phyloP scores from a whole-genome alignment of 2,797 vertebrate genomes.

The Alfaro cultratus region DNA sequence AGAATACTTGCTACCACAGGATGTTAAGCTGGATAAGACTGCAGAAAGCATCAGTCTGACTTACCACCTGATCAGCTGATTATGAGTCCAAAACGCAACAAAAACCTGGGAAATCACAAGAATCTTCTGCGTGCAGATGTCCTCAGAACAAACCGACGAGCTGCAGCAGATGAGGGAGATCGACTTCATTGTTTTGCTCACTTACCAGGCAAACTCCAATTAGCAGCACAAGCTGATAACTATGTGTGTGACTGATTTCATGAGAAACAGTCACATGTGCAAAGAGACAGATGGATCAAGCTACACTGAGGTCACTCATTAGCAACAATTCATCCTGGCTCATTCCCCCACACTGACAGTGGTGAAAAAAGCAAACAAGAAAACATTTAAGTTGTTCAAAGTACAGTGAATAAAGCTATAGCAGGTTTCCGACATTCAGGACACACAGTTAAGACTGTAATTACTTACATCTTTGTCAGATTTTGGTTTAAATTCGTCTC shows the following conservation, averaged over 20 bases:
- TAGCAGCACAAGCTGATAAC: not conserved
- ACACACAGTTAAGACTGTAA: not conserved
- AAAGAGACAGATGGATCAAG: not conserved
- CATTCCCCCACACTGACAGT: not conserved
- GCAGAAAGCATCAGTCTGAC: no score
- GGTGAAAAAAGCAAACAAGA: not conserved
- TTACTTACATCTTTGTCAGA: not conserved
- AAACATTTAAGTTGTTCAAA: not conserved
- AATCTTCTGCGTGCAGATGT: no score
- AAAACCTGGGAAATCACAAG: no score
- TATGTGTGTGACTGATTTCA: not conserved
- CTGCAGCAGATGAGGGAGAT: not conserved
- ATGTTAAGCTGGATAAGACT: no score
- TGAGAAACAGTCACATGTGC: not conserved
- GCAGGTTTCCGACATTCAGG: not conserved
- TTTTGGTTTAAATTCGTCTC: not conserved
- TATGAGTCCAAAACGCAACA: no score
- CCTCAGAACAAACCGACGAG: no score
- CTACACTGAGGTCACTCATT: not conserved
- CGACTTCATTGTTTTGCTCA: not conserved
- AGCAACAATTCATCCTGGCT: not conserved
- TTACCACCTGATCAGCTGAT: no score
- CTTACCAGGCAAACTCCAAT: not conserved
- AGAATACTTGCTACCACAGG: no score
- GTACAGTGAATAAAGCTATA: not conserved